A percentile compares a stretch with the other conserved stretches of the same genome.
phyloP scores from a whole-genome alignment of 2,113 vertebrate genomes.

The Cyanocitta stelleri region DNA sequence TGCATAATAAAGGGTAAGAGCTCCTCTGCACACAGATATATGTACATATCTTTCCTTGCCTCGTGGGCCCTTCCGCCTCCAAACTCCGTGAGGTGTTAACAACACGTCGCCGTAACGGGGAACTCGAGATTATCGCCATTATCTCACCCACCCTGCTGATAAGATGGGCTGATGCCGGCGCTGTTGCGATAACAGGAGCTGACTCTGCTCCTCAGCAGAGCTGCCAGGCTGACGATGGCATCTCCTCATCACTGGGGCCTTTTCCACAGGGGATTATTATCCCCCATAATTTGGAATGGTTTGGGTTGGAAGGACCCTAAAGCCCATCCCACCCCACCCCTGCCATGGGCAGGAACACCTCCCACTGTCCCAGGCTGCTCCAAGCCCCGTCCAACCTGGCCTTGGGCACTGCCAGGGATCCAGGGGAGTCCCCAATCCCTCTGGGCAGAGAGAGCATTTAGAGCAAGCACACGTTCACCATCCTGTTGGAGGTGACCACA shows the following conservation, averaged over 20 bases:
- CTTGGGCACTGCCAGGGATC: neutral
- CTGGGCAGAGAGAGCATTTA: neutral
- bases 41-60: neutral
- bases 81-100: neutral
- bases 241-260: neutral
- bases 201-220: neutral
- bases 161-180: neutral
- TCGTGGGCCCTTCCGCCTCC: neutral
- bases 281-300: neutral
- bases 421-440: neutral
- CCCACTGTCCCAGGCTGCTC: fast-evolving
- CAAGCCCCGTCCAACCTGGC: fast-evolving
- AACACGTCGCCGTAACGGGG: neutral
- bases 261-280: too few species aligned
- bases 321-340: fast-evolving
- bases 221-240: neutral
- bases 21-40: neutral
- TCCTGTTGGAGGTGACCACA: fast-evolving
- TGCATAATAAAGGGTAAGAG: slow-evolving; percentile 29
- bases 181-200: neutral
- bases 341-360: neutral
- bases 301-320: neutral
- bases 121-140: neutral
- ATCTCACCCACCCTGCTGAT: neutral
- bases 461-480: fast-evolving